A percentile compares a stretch with the other conserved stretches of the same genome.
These are phyloP conservation scores for Paelopatides confundens DNA, from an alignment of 53 echinoderm and acorn worm genomes.

Conservation along the genomic window DNA sequence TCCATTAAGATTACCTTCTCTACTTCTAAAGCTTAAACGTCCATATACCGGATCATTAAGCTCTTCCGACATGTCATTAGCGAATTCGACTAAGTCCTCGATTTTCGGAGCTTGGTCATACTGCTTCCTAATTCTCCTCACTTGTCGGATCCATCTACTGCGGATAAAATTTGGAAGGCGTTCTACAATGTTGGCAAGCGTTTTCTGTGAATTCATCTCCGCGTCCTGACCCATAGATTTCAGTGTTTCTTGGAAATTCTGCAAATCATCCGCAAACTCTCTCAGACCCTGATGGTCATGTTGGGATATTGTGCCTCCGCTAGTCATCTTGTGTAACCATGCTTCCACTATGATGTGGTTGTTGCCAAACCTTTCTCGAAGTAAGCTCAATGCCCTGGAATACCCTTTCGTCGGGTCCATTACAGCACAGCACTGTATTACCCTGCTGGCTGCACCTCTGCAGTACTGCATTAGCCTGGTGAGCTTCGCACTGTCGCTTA, in stretches of 20 bases:
- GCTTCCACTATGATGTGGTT: constrained; percentile 56
- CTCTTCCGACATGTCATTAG: constrained; percentile 41
- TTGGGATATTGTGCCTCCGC: constrained; percentile 9
- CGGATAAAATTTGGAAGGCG: constrained; percentile 45
- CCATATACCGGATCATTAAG: constrained; percentile 55
- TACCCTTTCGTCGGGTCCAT: constrained; percentile 61
- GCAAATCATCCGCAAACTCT: constrained; percentile 55
- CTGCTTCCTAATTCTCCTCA: constrained; percentile 2
- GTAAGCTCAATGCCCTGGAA: constrained; percentile 42
- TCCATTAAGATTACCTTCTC: not conserved
- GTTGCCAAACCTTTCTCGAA: constrained; percentile 60
- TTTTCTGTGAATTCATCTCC: constrained; percentile 46
- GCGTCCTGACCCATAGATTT: constrained; percentile 36
- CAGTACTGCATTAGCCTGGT: constrained; percentile 64
- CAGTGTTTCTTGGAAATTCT: constrained; percentile 38
- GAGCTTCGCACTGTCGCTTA: constrained; percentile 60
- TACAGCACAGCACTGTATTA: constrained; percentile 59
- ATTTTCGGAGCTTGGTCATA: constrained; percentile 25
- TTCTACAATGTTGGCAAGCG: constrained; percentile 34
- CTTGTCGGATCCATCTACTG: constrained; percentile 48
- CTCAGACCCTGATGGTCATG: constrained; percentile 41
- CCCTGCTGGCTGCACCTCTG: constrained; percentile 52
- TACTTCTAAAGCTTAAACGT: not conserved
- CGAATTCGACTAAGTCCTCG: constrained; percentile 46
- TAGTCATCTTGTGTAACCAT: constrained; percentile 66